A percentile compares a stretch with the other conserved stretches of the same genome.
These are phyloP conservation scores for Euphydryas editha DNA, from an alignment of 2,888 invertebrate genomes.

Conservation along the genomic window DNA sequence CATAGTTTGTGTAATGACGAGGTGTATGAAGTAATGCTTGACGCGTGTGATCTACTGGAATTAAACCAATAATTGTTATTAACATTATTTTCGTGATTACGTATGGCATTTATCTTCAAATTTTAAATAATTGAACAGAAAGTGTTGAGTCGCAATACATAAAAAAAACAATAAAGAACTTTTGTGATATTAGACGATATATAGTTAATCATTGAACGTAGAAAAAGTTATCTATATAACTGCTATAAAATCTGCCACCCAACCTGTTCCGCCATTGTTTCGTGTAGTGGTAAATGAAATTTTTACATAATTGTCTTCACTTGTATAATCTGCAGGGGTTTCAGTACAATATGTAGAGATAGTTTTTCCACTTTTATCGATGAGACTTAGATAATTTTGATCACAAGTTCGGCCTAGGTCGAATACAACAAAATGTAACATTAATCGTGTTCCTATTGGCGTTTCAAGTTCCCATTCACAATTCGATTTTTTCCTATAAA, in stretches of 20 bases:
- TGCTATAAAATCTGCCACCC: slow-evolving; percentile 77
- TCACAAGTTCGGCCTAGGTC: slow-evolving; percentile 87
- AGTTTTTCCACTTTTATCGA: slow-evolving; percentile 71
- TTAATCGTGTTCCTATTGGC: slow-evolving; percentile 57
- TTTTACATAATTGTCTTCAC: slow-evolving; percentile 80
- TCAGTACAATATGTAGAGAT: slow-evolving; percentile 77
- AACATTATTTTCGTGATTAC: neutral
- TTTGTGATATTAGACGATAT: no score
- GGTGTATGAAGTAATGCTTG: no score
- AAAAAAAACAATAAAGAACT: neutral
- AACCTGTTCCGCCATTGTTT: slow-evolving; percentile 89
- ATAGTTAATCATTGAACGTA: no score
- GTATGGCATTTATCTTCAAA: neutral
- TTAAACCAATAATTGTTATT: no score
- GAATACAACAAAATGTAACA: slow-evolving; percentile 73
- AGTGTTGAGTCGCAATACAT: no score
- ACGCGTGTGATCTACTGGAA: no score
- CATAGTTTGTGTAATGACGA: no score
- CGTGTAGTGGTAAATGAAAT: slow-evolving; percentile 86
- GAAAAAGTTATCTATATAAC: slow-evolving; percentile 30
- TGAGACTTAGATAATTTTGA: slow-evolving; percentile 86
- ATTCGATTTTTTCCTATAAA: slow-evolving; percentile 57
- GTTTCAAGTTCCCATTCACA: slow-evolving; percentile 76
- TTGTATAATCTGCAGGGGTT: slow-evolving; percentile 83
- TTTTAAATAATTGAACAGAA: neutral